These are phyloP conservation scores for Rapana venosa DNA, from an alignment of 2,888 invertebrate genomes.

Conservation along the genomic window DNA sequence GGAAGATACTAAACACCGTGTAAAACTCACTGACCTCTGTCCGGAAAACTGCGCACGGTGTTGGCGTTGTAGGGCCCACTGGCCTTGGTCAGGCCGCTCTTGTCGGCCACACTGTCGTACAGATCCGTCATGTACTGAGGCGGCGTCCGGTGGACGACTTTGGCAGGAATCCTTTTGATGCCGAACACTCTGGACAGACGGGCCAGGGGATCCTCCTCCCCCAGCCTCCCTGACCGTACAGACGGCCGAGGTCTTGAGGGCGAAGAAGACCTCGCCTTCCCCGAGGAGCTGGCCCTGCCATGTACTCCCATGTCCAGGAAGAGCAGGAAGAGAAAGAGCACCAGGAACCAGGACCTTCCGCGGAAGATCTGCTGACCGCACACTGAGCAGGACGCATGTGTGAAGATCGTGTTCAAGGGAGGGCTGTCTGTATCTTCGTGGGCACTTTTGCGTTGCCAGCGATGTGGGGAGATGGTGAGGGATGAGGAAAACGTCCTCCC, in stretches of 20 bases:
- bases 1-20: background rate
- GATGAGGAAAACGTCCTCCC: background rate
- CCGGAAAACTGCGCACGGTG: conserved; percentile 81
- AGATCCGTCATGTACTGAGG: conserved; percentile 83
- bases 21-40: conserved; percentile 68
- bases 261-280: background rate
- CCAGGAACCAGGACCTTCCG: background rate
- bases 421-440: too few species aligned
- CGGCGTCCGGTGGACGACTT: conserved; percentile 73
- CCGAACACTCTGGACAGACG: conserved; percentile 74
- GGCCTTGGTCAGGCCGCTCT: conserved; percentile 79
- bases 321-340: background rate
- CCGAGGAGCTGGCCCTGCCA: background rate
- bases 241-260: background rate
- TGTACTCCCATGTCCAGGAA: background rate
- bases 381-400: background rate
- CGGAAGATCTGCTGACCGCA: too few species aligned
- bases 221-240: background rate
- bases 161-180: conserved; percentile 68
- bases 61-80: conserved; percentile 81
- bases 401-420: background rate
- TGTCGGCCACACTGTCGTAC: conserved; percentile 81
- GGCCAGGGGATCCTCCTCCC: conserved; percentile 68
- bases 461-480: background rate
- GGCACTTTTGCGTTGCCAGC: background rate